Evolutionary conservation across 2,113 vertebrate species (phyloP).

Genomic region (Melospiza melodia): DNA sequence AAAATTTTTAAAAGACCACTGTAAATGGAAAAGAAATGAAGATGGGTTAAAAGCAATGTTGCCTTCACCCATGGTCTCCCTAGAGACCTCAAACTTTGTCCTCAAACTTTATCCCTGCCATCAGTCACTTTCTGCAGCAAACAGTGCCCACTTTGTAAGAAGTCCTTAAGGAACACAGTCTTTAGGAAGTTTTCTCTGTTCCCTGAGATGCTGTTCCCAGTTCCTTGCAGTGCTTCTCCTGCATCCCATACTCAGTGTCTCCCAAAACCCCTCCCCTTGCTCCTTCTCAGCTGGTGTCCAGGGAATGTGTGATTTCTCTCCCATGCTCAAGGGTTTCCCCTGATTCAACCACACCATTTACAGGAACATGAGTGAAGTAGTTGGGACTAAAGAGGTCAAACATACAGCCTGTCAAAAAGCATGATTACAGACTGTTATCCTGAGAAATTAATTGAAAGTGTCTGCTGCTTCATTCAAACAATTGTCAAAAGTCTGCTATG

Average conservation of each 20-base stretch:
- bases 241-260: not conserved
- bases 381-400: not conserved
- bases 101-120: not conserved
- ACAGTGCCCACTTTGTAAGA: not conserved
- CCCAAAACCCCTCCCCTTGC: not conserved
- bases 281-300: not conserved
- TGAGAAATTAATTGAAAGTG: not conserved
- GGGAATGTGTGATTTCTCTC: not conserved
- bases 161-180: not conserved
- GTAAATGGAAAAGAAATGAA: not conserved
- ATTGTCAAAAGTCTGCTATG: not conserved
- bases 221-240: not conserved
- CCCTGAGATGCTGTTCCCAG: fast-evolving
- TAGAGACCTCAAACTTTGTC: too few species aligned
- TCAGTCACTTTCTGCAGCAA: not conserved
- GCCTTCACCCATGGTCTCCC: not conserved
- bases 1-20: not conserved
- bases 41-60: not conserved
- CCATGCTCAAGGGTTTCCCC: fast-evolving
- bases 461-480: not conserved
- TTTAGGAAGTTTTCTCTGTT: not conserved
- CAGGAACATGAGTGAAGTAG: not conserved
- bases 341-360: not conserved
- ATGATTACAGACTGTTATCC: not conserved
- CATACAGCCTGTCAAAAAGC: not conserved